phyloP scores from a whole-genome alignment of 1,140 invertebrate genomes.

The Thrips palmi region DNA sequence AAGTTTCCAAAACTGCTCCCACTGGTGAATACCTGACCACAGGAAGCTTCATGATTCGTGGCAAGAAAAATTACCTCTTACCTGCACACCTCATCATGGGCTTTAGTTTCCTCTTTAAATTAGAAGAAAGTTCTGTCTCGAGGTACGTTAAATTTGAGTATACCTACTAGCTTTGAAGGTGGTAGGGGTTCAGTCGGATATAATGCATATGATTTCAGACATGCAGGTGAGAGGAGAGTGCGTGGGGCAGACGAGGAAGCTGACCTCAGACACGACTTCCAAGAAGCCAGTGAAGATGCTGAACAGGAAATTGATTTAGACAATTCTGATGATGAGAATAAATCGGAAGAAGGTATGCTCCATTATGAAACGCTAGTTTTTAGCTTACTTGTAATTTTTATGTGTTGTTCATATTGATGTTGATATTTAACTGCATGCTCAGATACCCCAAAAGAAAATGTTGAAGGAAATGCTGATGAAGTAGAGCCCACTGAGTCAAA shows the following conservation, averaged over 20 bases:
- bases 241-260: not conserved
- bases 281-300: constrained; percentile 1
- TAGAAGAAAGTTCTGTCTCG: constrained; percentile 48
- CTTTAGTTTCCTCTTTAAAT: constrained; percentile 78
- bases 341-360: constrained; percentile 11
- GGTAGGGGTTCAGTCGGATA: not conserved
- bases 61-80: constrained; percentile 93
- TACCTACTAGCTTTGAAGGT: not conserved
- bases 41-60: constrained; percentile 96
- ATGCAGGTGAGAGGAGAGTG: constrained; percentile 3
- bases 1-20: constrained; percentile 97
- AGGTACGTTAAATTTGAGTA: constrained; percentile 12
- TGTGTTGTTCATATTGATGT: no score
- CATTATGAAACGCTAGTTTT: no score
- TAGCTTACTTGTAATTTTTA: no score
- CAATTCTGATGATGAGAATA: constrained; percentile 19
- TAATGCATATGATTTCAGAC: not conserved
- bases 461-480: no score
- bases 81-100: constrained; percentile 83
- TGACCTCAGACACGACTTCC: not conserved
- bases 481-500: no score
- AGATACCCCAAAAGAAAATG: no score
- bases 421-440: no score
- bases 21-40: constrained; percentile 90
- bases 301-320: constrained; percentile 9